Conservation (phyloP, 2,113 vertebrate species). For the Corythornis cristatus region DNA sequence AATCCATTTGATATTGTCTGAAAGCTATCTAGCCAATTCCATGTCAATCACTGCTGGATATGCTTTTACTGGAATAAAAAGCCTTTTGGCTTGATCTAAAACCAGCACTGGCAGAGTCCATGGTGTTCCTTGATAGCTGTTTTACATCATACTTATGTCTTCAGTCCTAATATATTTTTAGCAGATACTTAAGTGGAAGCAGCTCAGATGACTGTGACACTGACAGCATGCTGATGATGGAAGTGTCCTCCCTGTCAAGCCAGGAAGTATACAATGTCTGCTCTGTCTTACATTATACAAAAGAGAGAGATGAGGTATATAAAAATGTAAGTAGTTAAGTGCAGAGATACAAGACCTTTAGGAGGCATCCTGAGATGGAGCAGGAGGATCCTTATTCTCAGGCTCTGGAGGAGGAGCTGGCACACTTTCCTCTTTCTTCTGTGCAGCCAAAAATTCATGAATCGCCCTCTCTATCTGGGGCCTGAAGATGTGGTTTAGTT, state of each 20-base stretch:
- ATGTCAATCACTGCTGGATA: not conserved
- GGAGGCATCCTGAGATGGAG: slow-evolving; percentile 85
- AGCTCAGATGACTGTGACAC: slow-evolving; percentile 6
- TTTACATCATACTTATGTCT: slow-evolving; percentile 27
- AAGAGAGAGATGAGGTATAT: not conserved
- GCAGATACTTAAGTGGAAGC: slow-evolving; percentile 1
- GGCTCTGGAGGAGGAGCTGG: slow-evolving; percentile 83
- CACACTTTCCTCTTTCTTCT: slow-evolving; percentile 81
- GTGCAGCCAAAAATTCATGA: slow-evolving; percentile 87
- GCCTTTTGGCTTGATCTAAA: slow-evolving; percentile 17
- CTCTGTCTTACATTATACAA: not conserved
- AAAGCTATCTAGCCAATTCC: slow-evolving; percentile 16
- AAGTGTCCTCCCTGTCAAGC: slow-evolving; percentile 6
- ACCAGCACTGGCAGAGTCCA: slow-evolving; percentile 7
- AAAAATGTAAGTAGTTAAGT: not conserved
- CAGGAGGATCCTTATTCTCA: slow-evolving; percentile 80
- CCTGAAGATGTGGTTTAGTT: slow-evolving; percentile 91
- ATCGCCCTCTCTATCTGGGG: slow-evolving; percentile 93
- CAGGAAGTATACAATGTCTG: not conserved
- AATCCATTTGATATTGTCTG: not conserved
- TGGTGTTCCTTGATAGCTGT: slow-evolving; percentile 48
- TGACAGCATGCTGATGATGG: not conserved
- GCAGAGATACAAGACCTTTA: slow-evolving; percentile 76
- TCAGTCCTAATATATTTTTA: slow-evolving; percentile 36
- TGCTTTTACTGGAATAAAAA: slow-evolving; percentile 11